Evolutionary conservation across 2,888 invertebrate genomes (phyloP).

Genomic region (Anodontia alba): DNA sequence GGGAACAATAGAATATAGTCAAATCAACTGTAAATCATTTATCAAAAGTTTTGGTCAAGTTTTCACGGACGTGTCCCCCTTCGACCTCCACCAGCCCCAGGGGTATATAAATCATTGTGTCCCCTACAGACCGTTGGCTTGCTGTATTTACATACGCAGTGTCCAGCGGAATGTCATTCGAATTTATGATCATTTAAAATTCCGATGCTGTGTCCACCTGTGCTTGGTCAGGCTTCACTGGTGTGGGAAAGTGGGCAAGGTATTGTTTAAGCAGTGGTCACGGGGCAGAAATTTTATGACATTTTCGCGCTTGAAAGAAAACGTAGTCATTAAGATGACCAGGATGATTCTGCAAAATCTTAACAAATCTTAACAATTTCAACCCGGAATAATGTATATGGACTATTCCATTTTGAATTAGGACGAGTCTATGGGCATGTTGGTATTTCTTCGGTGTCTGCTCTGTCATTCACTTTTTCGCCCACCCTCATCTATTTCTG

Average conservation of each 20-base stretch:
- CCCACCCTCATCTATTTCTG: too few relatives aligned
- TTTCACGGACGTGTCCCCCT: constrained; percentile 23
- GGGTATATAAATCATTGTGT: background rate
- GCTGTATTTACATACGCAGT: background rate
- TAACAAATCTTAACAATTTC: too few relatives aligned
- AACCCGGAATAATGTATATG: too few relatives aligned
- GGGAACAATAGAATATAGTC: constrained; percentile 18
- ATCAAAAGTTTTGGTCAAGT: constrained; percentile 23
- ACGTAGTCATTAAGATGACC: too few relatives aligned
- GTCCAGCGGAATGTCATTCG: background rate
- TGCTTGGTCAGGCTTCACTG: background rate
- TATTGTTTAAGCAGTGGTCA: background rate
- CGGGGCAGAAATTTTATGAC: too few relatives aligned
- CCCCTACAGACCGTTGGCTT: background rate
- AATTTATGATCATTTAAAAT: constrained; percentile 15
- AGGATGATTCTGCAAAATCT: too few relatives aligned
- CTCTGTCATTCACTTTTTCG: too few relatives aligned
- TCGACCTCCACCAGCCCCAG: background rate
- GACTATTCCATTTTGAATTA: too few relatives aligned
- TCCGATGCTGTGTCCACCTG: constrained; percentile 21
- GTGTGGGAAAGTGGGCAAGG: constrained; percentile 20
- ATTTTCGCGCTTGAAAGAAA: too few relatives aligned
- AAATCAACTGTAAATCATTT: constrained; percentile 35
- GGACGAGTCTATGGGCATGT: too few relatives aligned
- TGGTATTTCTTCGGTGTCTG: too few relatives aligned